Evolutionary conservation across 2,888 invertebrate species (phyloP), one percentile per base, ranked within the genome.

Genomic region (Fragum whitleyi): DNA sequence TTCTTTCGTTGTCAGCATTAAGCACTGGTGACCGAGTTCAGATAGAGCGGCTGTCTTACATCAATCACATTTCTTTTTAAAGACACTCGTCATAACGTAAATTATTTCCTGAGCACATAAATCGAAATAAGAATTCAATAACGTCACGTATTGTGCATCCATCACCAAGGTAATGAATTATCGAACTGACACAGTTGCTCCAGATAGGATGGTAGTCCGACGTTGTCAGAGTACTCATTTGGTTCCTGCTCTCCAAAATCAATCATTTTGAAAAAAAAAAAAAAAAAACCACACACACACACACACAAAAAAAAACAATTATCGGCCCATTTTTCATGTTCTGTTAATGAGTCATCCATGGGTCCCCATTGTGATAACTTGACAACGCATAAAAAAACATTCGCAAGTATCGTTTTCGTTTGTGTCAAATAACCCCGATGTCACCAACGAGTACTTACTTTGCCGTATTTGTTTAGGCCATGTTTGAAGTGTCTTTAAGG

Each of bases 361-460:
- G 23, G 7, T 42, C 36, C 47, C 72, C 72, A 72, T 26, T 28
- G 39, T 14, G 39, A 61, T 32, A 72, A 47, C 11, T 16, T 23
- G n/a, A 72, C 72, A n/a, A 59, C 61, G 36, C 72, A 72, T 26
- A 61, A 53, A 59, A n/a, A 72, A 72, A 61, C 72, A 72, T 28
- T 28, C 39, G 23, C 70, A 70, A 36, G 36, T 29, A 28, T 61
- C 72, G 14, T 42, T 42, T 42, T 61, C 72, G 9, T 61, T 61
- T 9, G 19, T 72, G 39, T 72, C 39, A 47, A 47, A 72, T 19
- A 72, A n/a, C 19, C 72, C 72, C 23, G 61, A n/a, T 19, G 16
- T 3, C 14, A 28, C 61, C 26, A 72, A 16, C 9, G 42, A 26
- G 61, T 61, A 61, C 61, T 72, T 61, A 39, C 39, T 32, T n/a